A percentile compares a stretch with the other conserved stretches of the same genome.
phyloP scores from a whole-genome alignment of 2,113 vertebrate species.

The Leucosticte australis region DNA sequence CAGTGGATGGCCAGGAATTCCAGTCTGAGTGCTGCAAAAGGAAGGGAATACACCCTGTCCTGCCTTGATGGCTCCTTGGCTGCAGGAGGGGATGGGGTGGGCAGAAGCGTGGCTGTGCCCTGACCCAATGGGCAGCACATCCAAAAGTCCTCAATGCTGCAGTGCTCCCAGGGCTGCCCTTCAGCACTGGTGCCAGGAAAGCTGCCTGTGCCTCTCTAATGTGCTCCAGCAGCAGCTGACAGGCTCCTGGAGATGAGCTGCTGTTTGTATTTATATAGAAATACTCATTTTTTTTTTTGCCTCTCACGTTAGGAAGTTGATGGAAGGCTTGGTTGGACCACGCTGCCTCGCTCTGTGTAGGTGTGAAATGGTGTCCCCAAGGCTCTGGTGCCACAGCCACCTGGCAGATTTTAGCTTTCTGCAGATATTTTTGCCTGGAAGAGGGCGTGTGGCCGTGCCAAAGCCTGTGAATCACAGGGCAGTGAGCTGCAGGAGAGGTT shows the following conservation, averaged over 20 bases:
- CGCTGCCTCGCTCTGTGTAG: rapidly evolving
- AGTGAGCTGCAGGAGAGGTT: not conserved
- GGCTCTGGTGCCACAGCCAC: not conserved
- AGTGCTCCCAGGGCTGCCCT: not conserved
- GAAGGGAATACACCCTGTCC: too few relatives aligned
- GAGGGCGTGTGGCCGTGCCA: not conserved
- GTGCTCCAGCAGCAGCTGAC: not conserved
- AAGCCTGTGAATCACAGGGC: not conserved
- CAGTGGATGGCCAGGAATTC: not conserved
- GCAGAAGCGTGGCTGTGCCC: not conserved
- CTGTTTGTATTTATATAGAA: not conserved
- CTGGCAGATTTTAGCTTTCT: not conserved
- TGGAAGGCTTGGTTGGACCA: not conserved
- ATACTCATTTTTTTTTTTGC: not conserved
- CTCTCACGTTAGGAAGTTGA: rapidly evolving
- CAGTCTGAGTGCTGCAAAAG: not conserved
- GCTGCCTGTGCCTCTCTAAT: not conserved
- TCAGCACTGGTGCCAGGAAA: not conserved
- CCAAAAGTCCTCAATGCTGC: not conserved
- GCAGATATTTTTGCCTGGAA: not conserved
- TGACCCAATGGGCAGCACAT: not conserved
- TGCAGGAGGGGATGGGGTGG: not conserved
- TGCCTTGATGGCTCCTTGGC: not conserved
- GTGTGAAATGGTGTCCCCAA: not conserved
- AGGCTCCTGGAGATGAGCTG: not conserved